phyloP scores from a whole-genome alignment of 2,797 vertebrate species.

The Chelmon rostratus region DNA sequence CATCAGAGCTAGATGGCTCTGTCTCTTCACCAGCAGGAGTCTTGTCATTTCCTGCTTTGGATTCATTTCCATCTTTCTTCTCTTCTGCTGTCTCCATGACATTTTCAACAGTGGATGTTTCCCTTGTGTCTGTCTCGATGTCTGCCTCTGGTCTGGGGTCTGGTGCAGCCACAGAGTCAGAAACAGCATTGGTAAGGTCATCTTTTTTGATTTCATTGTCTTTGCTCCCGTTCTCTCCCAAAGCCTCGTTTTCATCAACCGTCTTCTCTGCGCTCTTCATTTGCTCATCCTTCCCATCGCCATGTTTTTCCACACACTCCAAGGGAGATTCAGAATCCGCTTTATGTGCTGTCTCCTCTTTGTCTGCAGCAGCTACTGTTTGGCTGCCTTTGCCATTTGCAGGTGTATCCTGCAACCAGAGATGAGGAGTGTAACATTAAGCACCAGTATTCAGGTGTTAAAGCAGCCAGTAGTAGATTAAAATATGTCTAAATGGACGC shows the following conservation, averaged over 20 bases:
- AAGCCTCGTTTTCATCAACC: background rate
- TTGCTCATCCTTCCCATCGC: background rate
- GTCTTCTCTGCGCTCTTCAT: background rate
- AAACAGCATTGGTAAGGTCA: accelerated
- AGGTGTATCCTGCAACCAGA: slow-evolving; percentile 42
- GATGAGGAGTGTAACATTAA: background rate
- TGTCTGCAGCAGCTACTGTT: background rate
- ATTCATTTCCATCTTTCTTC: accelerated
- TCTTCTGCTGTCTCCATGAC: slow-evolving; percentile 12
- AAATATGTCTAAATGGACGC: background rate
- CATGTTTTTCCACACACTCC: background rate
- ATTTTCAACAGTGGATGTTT: background rate
- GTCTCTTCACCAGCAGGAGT: slow-evolving; percentile 2
- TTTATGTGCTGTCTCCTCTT: background rate
- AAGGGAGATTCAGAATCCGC: background rate
- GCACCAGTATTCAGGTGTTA: background rate
- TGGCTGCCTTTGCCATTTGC: slow-evolving; percentile 37
- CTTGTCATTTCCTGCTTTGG: background rate
- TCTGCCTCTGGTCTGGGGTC: background rate
- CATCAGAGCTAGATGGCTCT: background rate
- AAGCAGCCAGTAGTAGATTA: background rate
- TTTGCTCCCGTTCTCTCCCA: slow-evolving; percentile 1
- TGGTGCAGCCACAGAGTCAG: background rate
- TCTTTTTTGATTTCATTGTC: background rate
- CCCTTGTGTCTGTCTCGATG: accelerated